These are phyloP conservation scores for Pollimyrus isidori DNA, from an alignment of 2,113 vertebrate genomes.

Conservation along the genomic window DNA sequence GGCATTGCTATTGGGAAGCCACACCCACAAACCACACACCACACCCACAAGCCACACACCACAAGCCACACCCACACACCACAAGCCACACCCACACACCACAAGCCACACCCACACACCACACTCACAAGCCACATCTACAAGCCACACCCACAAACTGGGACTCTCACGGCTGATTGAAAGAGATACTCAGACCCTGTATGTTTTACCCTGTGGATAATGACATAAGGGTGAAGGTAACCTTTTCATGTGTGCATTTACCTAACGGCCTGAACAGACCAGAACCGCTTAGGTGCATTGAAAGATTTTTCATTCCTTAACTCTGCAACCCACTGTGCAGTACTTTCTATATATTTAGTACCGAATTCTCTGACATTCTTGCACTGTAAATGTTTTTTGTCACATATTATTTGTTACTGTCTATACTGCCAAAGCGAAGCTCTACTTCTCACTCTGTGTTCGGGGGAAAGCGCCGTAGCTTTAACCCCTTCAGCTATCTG, in stretches of 20 bases:
- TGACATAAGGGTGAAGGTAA: neutral
- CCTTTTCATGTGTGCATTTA: neutral
- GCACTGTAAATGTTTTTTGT: neutral
- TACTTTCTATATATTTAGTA: neutral
- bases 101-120: too few species aligned
- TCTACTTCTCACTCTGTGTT: conserved; percentile 3
- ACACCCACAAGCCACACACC: too few species aligned
- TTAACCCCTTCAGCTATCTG: too few species aligned
- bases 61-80: too few species aligned
- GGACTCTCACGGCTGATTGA: neutral
- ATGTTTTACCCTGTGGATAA: neutral
- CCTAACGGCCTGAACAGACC: neutral
- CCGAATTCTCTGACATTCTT: neutral
- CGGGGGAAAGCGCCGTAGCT: too few species aligned
- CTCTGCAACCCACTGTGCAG: neutral
- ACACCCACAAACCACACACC: neutral
- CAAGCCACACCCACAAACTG: neutral
- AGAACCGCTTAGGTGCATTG: neutral
- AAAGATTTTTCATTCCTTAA: neutral
- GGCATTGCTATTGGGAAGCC: neutral
- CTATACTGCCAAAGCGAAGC: neutral
- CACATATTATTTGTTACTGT: neutral
- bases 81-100: neutral
- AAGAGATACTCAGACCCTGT: neutral
- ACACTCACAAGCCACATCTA: neutral